These are phyloP conservation scores for Alexandromys fortis DNA, from an alignment of 2,113 vertebrate species.

Conservation along the genomic window DNA sequence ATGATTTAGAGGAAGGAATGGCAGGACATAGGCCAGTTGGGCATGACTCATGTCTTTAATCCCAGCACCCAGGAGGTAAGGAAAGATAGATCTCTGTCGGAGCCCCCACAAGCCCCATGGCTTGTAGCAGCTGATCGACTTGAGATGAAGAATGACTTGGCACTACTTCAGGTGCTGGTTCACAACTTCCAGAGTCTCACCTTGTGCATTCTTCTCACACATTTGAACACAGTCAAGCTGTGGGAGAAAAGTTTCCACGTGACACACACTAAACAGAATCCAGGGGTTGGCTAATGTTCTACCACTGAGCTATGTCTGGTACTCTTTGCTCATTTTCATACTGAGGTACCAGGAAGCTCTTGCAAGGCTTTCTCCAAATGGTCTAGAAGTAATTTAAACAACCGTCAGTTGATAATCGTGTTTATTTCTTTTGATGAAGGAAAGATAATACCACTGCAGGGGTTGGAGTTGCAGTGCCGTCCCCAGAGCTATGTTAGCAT, in stretches of 20 bases:
- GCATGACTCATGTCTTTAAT: background rate
- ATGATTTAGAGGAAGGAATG: background rate
- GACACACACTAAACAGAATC: background rate
- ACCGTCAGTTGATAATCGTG: background rate
- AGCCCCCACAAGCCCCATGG: background rate
- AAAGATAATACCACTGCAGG: background rate
- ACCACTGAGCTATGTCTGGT: background rate
- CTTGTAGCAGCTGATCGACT: background rate
- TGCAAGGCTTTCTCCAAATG: background rate
- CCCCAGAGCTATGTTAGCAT: background rate
- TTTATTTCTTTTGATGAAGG: background rate
- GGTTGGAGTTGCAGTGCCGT: background rate
- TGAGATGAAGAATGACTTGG: background rate
- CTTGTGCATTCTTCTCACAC: background rate
- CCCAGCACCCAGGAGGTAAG: background rate
- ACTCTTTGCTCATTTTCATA: background rate
- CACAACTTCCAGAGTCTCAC: background rate
- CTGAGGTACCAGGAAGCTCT: background rate
- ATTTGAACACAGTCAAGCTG: background rate
- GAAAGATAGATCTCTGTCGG: background rate
- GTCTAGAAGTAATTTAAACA: background rate
- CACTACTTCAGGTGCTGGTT: background rate
- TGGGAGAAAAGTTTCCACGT: background rate
- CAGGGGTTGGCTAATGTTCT: background rate
- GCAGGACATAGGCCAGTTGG: background rate